A percentile compares a stretch with the other conserved stretches of the same genome.
Evolutionary conservation across 2,888 invertebrate species (phyloP).

Genomic region (Syrista parreyssii): DNA sequence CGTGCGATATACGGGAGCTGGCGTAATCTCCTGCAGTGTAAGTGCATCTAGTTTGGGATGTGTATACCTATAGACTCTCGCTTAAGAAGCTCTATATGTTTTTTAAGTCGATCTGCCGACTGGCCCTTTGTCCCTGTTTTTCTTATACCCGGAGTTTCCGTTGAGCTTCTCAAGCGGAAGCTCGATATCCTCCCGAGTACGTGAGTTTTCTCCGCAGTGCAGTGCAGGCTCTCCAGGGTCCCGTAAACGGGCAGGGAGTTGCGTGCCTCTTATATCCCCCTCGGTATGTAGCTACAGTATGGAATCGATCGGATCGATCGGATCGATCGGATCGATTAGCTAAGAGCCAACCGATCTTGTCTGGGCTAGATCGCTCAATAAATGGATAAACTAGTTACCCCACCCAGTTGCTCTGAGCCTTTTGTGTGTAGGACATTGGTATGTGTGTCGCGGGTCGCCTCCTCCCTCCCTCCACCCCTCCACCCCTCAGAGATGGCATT

Average conservation of each 20-base stretch:
- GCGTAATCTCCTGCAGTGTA: conserved; percentile 83
- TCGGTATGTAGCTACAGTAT: neutral
- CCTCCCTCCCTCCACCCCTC: neutral
- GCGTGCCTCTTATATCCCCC: neutral
- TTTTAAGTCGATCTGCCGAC: neutral
- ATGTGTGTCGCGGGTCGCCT: too few relatives aligned
- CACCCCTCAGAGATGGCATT: neutral
- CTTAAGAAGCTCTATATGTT: neutral
- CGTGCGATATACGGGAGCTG: conserved; percentile 82
- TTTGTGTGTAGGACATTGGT: too few relatives aligned
- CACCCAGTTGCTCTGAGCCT: neutral
- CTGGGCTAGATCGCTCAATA: neutral
- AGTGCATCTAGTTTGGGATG: conserved; percentile 63
- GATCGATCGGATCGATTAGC: too few relatives aligned
- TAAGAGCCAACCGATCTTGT: too few relatives aligned
- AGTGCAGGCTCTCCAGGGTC: neutral
- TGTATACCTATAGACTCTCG: neutral
- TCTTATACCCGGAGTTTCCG: neutral
- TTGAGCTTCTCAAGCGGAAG: neutral
- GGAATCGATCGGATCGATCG: neutral
- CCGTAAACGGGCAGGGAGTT: neutral
- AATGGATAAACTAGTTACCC: conserved; percentile 1
- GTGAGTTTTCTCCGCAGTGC: neutral
- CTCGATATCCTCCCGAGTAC: neutral
- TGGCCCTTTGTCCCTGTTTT: neutral